Evolutionary conservation across 2,888 invertebrate species (phyloP).

Genomic region (Tridacna crocea): DNA sequence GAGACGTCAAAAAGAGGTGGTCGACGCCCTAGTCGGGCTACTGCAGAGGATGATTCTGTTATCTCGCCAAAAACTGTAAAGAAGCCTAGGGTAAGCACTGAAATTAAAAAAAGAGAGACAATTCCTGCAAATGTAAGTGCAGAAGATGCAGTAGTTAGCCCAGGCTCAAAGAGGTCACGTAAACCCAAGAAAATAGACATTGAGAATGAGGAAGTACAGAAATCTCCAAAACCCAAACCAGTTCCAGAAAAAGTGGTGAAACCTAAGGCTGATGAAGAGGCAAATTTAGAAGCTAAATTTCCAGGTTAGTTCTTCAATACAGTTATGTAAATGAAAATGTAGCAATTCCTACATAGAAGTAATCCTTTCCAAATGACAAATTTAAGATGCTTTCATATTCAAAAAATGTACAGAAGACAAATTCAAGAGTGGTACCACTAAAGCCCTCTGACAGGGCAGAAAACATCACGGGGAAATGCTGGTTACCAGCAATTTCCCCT

Average conservation of each 20-base stretch:
- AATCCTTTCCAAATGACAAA: too few species aligned
- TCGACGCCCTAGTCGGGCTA: neutral
- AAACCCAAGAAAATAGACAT: slow-evolving; percentile 67
- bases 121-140: slow-evolving; percentile 3
- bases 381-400: too few species aligned
- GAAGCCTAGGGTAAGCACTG: slow-evolving; percentile 2
- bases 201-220: slow-evolving; percentile 40
- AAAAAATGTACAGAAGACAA: too few species aligned
- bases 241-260: slow-evolving; percentile 45
- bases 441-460: too few species aligned
- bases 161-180: slow-evolving; percentile 41
- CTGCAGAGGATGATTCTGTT: neutral
- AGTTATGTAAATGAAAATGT: too few species aligned
- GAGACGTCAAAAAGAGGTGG: slow-evolving; percentile 2
- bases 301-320: slow-evolving; percentile 38
- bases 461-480: too few species aligned
- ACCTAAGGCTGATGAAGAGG: slow-evolving; percentile 47
- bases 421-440: too few species aligned
- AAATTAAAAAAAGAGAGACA: neutral
- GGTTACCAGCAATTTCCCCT: too few species aligned
- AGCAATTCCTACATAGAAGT: too few species aligned
- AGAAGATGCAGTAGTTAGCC: slow-evolving; percentile 12
- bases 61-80: slow-evolving; percentile 8
- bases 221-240: slow-evolving; percentile 48
- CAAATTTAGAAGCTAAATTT: slow-evolving; percentile 55